Percentiles rank a stretch among this genome's conserved stretches.
phyloP scores from a whole-genome alignment of 2,113 vertebrate genomes.

The Zootoca vivipara region DNA sequence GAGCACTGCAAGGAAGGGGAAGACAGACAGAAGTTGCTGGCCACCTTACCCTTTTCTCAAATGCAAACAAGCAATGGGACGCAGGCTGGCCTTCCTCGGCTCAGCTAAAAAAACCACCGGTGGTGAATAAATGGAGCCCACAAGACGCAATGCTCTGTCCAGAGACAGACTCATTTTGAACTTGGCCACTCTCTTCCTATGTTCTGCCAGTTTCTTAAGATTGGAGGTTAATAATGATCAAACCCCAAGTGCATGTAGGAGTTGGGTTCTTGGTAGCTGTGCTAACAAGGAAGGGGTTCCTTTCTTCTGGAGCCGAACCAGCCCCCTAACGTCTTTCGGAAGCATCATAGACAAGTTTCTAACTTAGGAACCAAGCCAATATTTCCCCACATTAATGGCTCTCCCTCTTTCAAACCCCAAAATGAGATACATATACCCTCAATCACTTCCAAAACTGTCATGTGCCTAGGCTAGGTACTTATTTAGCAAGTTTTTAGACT shows the following conservation, averaged over 20 bases:
- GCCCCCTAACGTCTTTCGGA: background rate
- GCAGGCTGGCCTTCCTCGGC: background rate
- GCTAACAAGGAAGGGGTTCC: too few relatives aligned
- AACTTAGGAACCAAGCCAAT: background rate
- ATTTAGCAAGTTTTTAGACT: too few relatives aligned
- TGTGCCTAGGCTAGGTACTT: too few relatives aligned
- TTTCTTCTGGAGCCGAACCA: background rate
- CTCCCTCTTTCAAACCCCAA: background rate
- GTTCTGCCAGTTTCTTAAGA: background rate
- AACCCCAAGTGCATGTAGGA: background rate
- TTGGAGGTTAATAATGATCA: background rate
- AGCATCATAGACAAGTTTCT: background rate
- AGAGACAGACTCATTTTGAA: background rate
- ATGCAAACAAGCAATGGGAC: background rate
- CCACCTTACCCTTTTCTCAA: too few relatives aligned
- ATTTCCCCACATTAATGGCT: background rate
- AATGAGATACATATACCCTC: too few relatives aligned
- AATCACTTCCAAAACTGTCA: too few relatives aligned
- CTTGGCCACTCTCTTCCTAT: background rate
- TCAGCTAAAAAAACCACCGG: background rate
- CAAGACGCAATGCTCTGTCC: too few relatives aligned
- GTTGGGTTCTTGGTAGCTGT: background rate
- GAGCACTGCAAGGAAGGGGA: conserved; percentile 77
- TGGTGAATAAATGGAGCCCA: background rate
- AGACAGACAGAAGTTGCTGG: too few relatives aligned